Evolutionary conservation across 2,113 vertebrate species (phyloP).

Genomic region (Motacilla alba): DNA sequence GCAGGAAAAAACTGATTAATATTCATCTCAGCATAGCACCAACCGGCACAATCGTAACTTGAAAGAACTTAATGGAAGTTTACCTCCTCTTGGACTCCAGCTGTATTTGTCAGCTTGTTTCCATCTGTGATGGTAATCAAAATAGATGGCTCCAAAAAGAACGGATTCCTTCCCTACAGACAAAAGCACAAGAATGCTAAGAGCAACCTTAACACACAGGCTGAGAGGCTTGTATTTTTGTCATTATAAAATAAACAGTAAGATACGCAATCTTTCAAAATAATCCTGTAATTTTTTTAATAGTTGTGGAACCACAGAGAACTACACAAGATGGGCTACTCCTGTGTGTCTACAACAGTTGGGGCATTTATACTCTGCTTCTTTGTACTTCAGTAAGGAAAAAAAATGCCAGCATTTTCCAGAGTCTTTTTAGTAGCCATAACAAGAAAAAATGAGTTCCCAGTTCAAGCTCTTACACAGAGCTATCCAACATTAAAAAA

Average conservation of each 20-base stretch:
- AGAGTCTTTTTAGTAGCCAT: background rate
- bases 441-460: background rate
- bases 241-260: background rate
- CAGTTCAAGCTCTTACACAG: background rate
- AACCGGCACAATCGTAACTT: background rate
- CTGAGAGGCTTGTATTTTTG: background rate
- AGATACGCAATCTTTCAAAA: background rate
- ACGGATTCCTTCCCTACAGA: constrained; percentile 92
- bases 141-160: constrained; percentile 97
- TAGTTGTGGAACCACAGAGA: background rate
- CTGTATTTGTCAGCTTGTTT: constrained; percentile 93
- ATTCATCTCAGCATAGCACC: background rate
- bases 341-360: background rate
- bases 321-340: background rate
- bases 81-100: constrained; percentile 95
- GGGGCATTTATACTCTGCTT: background rate
- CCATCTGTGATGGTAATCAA: constrained; percentile 98
- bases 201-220: background rate
- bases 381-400: background rate
- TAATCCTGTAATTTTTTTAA: background rate
- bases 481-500: background rate
- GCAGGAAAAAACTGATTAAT: background rate
- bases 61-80: constrained; percentile 32
- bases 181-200: constrained; percentile 38
- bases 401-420: background rate